Evolutionary conservation across 2,797 vertebrate species (phyloP).

Genomic region (Phoxinus dragarum): DNA sequence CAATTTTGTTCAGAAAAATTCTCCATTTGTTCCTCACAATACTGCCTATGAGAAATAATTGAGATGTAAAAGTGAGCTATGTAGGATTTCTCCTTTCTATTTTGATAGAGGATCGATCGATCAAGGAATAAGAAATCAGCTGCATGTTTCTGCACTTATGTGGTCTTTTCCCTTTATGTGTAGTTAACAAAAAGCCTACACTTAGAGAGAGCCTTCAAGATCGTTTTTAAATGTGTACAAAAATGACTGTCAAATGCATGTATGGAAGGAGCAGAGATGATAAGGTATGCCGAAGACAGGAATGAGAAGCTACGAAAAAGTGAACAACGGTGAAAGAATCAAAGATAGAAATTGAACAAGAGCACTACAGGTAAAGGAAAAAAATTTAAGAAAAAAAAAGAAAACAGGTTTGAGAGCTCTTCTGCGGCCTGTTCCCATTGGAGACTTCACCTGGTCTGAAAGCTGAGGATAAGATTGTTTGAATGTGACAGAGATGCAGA

Average conservation of each 20-base stretch:
- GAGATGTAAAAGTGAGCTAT: background rate
- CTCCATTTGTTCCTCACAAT: background rate
- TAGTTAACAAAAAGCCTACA: background rate
- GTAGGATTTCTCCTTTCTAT: background rate
- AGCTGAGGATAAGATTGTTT: constrained; percentile 8
- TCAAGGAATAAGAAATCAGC: background rate
- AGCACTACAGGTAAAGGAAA: background rate
- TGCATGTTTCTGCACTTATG: background rate
- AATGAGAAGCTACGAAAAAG: background rate
- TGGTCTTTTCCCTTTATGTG: background rate
- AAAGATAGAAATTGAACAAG: background rate
- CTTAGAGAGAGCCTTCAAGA: background rate
- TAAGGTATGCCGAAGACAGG: background rate
- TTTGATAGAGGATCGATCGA: background rate
- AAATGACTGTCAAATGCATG: background rate
- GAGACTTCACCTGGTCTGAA: constrained; percentile 59
- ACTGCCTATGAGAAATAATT: background rate
- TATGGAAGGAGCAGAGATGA: background rate
- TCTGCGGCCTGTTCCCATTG: constrained; percentile 41
- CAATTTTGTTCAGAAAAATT: background rate
- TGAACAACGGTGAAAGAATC: background rate
- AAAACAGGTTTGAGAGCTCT: background rate
- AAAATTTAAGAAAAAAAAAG: background rate
- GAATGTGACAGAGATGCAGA: constrained; percentile 58
- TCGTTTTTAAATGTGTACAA: background rate